Base-by-base conservation (phyloP, 64 coral and sea anemone species). In the Pachyseris speciosa region DNA sequence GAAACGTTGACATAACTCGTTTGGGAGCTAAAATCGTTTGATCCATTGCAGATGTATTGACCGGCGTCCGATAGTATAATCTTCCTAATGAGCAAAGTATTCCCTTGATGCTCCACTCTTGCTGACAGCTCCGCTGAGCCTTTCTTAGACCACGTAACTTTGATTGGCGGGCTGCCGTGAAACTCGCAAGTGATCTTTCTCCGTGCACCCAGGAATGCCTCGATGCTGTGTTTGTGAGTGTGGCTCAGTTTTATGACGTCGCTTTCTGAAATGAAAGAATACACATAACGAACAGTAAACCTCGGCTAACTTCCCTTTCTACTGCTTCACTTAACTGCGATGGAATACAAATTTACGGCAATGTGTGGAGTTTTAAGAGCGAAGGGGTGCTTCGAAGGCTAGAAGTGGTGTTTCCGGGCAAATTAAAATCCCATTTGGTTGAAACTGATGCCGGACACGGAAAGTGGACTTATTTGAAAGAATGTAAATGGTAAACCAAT, bases 131-230 rank as follows among this genome's bases (percentile, higher is more conserved):
- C 28, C 0, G 15, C 29, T 9, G 13, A 19, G 27, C 74, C 74
- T 34, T 50, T 53, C 45, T 77, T 77, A 30, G 43, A 20, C 74
- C 74, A 77, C 74, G 74, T 77, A 29, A 77, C 74, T 33, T 15
- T 77, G 47, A 77, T 52, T 77, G 74, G 74, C 44, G 74, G 74
- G 44, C 25, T 50, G 12, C 74, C 74, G 28, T 77, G 47, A 27
- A 77, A 77, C 5, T 77, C 74, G 44, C 74, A 77, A 27, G 47
- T 77, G 45, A 77, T 77, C 53, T 77, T 77, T 77, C 74, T 51
- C 12, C 74, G 44, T 31, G 44, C 44, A 6, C 74, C 74, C 28
- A 77, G 28, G 28, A 77, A 77, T 45, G 74, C 74, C 19, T 77
- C 74, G 5, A 77, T 53, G 8, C 44, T 77, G 27, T 36, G 47